Percentiles rank a stretch among this genome's conserved stretches.
These are phyloP conservation scores for Pseudochirops cupreus DNA, from an alignment of 2,797 vertebrate genomes.

Conservation along the genomic window DNA sequence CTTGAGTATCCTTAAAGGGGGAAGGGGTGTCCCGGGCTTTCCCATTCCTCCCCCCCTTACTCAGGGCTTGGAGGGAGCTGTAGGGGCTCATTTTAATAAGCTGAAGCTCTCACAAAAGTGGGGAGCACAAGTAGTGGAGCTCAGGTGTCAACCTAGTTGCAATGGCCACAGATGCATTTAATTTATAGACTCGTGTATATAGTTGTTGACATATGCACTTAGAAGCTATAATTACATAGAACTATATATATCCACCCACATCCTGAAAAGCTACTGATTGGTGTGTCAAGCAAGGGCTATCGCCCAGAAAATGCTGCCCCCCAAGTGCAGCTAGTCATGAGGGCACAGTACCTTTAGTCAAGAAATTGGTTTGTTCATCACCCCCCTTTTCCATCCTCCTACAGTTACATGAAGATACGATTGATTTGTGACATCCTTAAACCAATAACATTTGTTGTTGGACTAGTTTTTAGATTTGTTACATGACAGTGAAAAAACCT, in stretches of 20 bases:
- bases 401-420: slow-evolving; percentile 53
- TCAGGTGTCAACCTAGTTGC: slow-evolving; percentile 93
- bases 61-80: slow-evolving; percentile 70
- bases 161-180: slow-evolving; percentile 79
- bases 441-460: slow-evolving; percentile 15
- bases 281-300: slow-evolving; percentile 72
- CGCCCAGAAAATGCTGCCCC: slow-evolving; percentile 46
- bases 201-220: slow-evolving; percentile 76
- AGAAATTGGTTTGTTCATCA: slow-evolving; percentile 52
- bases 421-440: slow-evolving; percentile 49
- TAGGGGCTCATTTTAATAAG: slow-evolving; percentile 51
- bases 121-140: slow-evolving; percentile 88
- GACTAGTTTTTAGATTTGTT: slow-evolving; percentile 40
- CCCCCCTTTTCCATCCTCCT: neutral
- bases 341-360: slow-evolving; percentile 38
- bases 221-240: slow-evolving; percentile 68
- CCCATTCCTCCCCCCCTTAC: slow-evolving; percentile 51
- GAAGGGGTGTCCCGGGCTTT: slow-evolving; percentile 58
- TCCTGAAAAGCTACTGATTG: slow-evolving; percentile 68
- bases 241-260: slow-evolving; percentile 66
- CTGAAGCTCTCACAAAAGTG: slow-evolving; percentile 68
- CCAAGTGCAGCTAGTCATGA: slow-evolving; percentile 65
- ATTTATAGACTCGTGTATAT: slow-evolving; percentile 79
- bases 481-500: slow-evolving; percentile 48
- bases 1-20: slow-evolving; percentile 35